Evolutionary conservation across 2,113 vertebrate genomes (phyloP), one percentile per base, ranked within the genome.

Genomic region (Sciurus niger): DNA sequence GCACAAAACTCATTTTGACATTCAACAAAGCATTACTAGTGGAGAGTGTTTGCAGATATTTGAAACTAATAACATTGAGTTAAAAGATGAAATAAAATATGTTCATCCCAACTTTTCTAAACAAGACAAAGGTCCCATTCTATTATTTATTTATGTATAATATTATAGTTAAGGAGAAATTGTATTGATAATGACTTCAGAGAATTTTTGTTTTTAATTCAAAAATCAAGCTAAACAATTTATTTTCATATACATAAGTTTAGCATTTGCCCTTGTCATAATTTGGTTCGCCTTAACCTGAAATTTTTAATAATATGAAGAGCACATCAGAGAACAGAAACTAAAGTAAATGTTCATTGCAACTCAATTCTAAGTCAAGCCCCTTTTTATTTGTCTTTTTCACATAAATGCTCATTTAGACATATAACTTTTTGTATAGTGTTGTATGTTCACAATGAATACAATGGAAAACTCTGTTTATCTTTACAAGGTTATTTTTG

Each of bases 251-350:
- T 76, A 22, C 88, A 12, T 55, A 96, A 55, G 58, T 94, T 93
- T 79, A 80, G 7, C 96, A 53, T 60, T 92, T 96, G 37, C 2
- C 34, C 48, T 97, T 68, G 73, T 93, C 78, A 94, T 96, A 55
- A 92, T 93, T 98, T 98, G 92, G 11, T 40, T 22, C 37, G 16
- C 60, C 53, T 53, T 74, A 83, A n/a, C 32, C 72, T 97, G 87
- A 97, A 82, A 94, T 89, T 96, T 95, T 96, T 94, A 96, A 48
- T 60, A 79, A 63, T 76, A 92, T 72, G 90, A 77, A 97, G 37
- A 92, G 22, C 37, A 90, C 78, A 94, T 37, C 25, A 83, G 60
- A 80, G 53, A 43, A 82, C 4, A 68, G 13, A 76, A 65, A 3
- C 8, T 93, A 3, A 92, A 32, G 10, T 93, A 90, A 94, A 95